Conservation (phyloP, 23 tunicate species). For the Trididemnum miniatum region DNA sequence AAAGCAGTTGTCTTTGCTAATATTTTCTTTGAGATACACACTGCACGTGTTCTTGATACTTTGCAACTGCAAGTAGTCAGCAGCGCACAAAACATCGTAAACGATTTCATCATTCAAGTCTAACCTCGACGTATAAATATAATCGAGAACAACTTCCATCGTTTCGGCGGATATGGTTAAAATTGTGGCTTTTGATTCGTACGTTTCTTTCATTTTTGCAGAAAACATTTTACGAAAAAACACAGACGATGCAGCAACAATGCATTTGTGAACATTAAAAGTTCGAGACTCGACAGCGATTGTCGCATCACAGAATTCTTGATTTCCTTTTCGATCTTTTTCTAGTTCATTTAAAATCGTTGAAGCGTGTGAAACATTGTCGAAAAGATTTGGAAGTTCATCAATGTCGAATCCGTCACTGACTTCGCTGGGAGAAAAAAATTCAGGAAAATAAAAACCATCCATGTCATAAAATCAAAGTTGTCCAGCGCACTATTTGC, state of each 20-base stretch:
- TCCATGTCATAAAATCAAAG: too few relatives aligned
- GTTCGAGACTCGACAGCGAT: neutral
- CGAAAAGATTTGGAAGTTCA: neutral
- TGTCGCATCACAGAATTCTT: conserved; percentile 15
- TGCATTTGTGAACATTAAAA: conserved; percentile 24
- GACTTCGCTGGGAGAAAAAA: too few relatives aligned
- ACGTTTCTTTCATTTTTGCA: conserved; percentile 26
- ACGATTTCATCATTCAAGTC: conserved; percentile 13
- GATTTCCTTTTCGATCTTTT: conserved; percentile 11
- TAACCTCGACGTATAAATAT: conserved; percentile 8
- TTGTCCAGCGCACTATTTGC: too few relatives aligned
- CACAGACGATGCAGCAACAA: conserved; percentile 11
- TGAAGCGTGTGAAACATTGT: neutral
- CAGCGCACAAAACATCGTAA: conserved; percentile 20
- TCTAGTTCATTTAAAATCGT: neutral
- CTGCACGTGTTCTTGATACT: conserved; percentile 9
- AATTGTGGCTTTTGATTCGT: conserved; percentile 22
- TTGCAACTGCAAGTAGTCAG: conserved; percentile 23
- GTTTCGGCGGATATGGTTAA: neutral
- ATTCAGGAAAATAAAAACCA: too few relatives aligned
- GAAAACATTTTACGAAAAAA: conserved; percentile 25
- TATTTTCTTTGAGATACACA: neutral
- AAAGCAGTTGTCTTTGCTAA: conserved; percentile 1
- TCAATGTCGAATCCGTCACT: too few relatives aligned
- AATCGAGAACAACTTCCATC: conserved; percentile 26